Evolutionary conservation across 2,888 invertebrate genomes (phyloP), one percentile per base, ranked within the genome.

Genomic region (Rutpela maculata): DNA sequence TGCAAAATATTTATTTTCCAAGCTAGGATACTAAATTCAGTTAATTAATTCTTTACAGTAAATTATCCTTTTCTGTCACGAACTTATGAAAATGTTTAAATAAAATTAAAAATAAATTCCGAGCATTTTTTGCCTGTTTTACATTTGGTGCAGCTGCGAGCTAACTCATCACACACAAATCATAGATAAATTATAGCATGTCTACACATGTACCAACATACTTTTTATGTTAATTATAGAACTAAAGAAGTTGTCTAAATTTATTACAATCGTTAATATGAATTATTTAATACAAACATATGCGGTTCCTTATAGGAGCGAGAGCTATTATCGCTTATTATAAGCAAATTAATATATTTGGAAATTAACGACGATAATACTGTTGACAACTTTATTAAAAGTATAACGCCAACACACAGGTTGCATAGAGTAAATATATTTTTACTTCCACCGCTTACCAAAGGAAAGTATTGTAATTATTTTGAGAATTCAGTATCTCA

Each of bases 121-220:
- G 18, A 9, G 50, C 26, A 22, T 19, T 67, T 67, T 67, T 67
- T 55, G 67, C 67, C n/a, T 22, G 67, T 26, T 15, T 67, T 55
- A 69, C 59, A 74, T 65, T 77, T 77, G 59, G 71, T 77, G 67
- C 82, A 81, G 82, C 79, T 81, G 82, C 70, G 63, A 60, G 59
- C 57, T 56, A 74, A 70, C 72, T 69, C 83, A 82, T 83, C 80
- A 68, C 77, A 79, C 81, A 82, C 82, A 83, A 83, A 83, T 83
- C 83, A 83, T 83, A 79, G 77, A 75, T 76, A 80, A 82, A 69
- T 83, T 80, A 83, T 83, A 79, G 76, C 78, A 62, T 80, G 83
- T 83, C 82, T 80, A 82, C 83, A 83, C 80, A 81, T 83, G 83
- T 83, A 82, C 79, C 80, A 77, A 79, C 76, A 76, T 75, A 62